Conservation (phyloP, 2,888 invertebrate species). For the Andrena hattorfiana region DNA sequence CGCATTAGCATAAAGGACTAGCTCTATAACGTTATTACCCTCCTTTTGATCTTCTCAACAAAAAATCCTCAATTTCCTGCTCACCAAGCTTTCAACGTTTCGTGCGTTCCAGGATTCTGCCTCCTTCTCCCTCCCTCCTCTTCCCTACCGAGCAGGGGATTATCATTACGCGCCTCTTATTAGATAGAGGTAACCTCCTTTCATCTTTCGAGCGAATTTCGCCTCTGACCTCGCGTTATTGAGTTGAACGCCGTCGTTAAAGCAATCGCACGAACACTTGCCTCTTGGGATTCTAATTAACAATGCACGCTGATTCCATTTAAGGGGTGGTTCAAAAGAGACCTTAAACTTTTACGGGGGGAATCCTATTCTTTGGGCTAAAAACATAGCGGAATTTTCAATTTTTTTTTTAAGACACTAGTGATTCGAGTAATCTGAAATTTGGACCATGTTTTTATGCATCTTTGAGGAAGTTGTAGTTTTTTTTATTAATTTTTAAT, state of each 20-base stretch:
- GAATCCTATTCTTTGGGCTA: too few species aligned
- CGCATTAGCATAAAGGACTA: slow-evolving; percentile 40
- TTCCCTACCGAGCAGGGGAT: slow-evolving; percentile 28
- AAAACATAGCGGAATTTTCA: too few species aligned
- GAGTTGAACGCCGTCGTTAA: slow-evolving; percentile 15
- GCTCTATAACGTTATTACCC: slow-evolving; percentile 18
- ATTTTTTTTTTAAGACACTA: too few species aligned
- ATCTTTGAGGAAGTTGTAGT: too few species aligned
- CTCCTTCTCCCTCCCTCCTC: not conserved
- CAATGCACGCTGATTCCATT: slow-evolving; percentile 7
- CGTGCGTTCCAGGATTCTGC: slow-evolving; percentile 25
- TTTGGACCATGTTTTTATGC: too few species aligned
- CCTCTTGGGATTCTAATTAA: slow-evolving; percentile 38
- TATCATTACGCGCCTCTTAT: slow-evolving; percentile 65
- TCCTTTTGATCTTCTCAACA: slow-evolving; percentile 46
- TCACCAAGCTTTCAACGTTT: slow-evolving; percentile 34
- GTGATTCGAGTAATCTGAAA: too few species aligned
- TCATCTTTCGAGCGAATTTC: slow-evolving; percentile 39
- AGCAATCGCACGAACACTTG: slow-evolving; percentile 5
- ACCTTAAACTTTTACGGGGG: not conserved
- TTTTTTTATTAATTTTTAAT: too few species aligned
- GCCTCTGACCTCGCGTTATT: slow-evolving; percentile 16
- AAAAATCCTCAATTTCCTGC: slow-evolving; percentile 49
- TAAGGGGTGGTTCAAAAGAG: slow-evolving; percentile 5
- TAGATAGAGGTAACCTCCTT: slow-evolving; percentile 47